A percentile compares a stretch with the other conserved stretches of the same genome.
Evolutionary conservation across 2,888 invertebrate species (phyloP).

Genomic region (Antheraea assamensis): DNA sequence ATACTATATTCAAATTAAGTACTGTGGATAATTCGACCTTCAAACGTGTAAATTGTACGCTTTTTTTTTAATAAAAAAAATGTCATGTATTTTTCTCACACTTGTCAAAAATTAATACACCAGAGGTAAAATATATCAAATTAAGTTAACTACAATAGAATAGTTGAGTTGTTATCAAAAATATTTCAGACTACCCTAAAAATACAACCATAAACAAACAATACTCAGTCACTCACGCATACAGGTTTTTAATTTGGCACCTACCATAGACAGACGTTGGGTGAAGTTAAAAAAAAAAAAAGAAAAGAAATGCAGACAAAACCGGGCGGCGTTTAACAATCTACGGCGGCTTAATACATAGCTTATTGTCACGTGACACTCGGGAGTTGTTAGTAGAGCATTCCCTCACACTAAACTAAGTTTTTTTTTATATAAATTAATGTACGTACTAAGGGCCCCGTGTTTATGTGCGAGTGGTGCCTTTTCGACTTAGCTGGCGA

Average conservation of each 20-base stretch:
- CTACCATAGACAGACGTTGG: conserved; percentile 6
- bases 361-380: conserved; percentile 77
- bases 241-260: conserved; percentile 11
- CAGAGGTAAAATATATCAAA: not conserved
- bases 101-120: not conserved
- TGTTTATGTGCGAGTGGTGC: conserved; percentile 25
- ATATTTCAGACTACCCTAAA: conserved; percentile 2
- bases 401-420: conserved; percentile 66
- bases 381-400: conserved; percentile 71
- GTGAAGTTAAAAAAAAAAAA: not conserved
- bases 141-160: not conserved
- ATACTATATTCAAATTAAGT: conserved; percentile 45
- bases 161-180: not conserved
- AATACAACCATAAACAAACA: conserved; percentile 1
- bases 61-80: not conserved
- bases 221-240: conserved; percentile 4
- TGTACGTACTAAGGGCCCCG: conserved; percentile 34
- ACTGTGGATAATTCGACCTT: conserved; percentile 21
- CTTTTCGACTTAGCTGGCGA: conserved; percentile 16
- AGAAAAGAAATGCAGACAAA: conserved; percentile 47
- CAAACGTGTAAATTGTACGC: not conserved
- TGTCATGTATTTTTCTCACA: not conserved
- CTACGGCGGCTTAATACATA: conserved; percentile 68
- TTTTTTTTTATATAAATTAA: conserved; percentile 25
- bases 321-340: conserved; percentile 45